Conservation (phyloP, 2,797 vertebrate genomes). For the Crypturellus tataupa region DNA sequence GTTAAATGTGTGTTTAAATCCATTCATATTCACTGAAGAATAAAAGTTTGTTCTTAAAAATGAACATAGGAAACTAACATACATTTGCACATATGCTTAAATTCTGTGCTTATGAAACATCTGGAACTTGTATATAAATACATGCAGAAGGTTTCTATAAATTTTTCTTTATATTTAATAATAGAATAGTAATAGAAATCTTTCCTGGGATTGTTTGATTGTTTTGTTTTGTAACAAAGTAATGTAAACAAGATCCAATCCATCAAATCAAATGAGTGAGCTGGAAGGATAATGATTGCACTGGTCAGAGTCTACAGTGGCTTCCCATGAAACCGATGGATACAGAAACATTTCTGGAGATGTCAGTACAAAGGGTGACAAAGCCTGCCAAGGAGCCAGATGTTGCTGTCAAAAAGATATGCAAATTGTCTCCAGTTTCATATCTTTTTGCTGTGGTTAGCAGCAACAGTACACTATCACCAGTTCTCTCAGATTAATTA, state of each 20-base stretch:
- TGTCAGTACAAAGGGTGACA: neutral
- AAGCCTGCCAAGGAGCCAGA: constrained; percentile 56
- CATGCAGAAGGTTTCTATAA: neutral
- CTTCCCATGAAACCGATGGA: constrained; percentile 29
- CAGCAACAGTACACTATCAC: neutral
- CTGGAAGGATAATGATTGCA: neutral
- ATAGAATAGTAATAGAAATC: neutral
- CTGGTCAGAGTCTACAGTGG: neutral
- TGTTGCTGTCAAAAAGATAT: constrained; percentile 35
- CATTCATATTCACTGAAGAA: neutral
- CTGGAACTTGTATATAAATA: neutral
- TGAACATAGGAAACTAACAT: neutral
- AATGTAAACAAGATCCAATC: neutral
- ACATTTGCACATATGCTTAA: neutral
- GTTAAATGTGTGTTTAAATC: neutral
- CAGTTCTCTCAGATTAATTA: constrained; percentile 68
- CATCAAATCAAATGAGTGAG: neutral
- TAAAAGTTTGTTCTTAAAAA: neutral
- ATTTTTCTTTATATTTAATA: neutral
- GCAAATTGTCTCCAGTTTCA: constrained; percentile 4
- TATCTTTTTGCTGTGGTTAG: constrained; percentile 41
- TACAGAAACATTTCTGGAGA: neutral
- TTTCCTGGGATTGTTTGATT: neutral
- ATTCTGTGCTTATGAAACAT: neutral
- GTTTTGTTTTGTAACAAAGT: neutral